Evolutionary conservation across 2,113 vertebrate species (phyloP).

Genomic region (Microtus richardsoni): DNA sequence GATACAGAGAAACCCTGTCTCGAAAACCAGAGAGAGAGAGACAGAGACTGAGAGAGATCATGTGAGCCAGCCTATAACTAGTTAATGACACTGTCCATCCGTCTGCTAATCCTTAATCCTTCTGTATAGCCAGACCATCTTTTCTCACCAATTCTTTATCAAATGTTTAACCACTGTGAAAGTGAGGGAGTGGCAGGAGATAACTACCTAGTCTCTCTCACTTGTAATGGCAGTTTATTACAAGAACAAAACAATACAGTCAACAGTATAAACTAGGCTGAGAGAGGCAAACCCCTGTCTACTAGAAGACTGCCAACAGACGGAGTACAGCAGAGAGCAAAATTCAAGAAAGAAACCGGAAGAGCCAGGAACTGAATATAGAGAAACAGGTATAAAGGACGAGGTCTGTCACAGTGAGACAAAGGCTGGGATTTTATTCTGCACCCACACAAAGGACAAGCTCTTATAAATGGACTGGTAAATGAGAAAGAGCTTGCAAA

Average conservation of each 20-base stretch:
- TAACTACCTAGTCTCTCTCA: neutral
- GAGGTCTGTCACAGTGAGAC: neutral
- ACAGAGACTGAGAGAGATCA: neutral
- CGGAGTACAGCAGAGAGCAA: neutral
- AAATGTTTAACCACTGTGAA: constrained; percentile 8
- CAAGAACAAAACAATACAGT: constrained; percentile 32
- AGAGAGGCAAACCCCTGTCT: neutral
- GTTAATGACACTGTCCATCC: neutral
- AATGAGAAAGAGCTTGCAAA: neutral
- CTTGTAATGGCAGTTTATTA: constrained; percentile 3
- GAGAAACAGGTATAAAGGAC: neutral
- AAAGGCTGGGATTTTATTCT: constrained; percentile 14
- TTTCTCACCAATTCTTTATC: neutral
- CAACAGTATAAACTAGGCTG: neutral
- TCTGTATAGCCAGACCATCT: constrained; percentile 36
- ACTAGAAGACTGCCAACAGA: neutral
- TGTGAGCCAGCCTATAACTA: neutral
- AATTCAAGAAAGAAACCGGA: neutral
- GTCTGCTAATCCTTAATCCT: neutral
- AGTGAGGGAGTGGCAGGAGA: neutral
- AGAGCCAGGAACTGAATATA: neutral
- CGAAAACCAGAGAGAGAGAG: too few relatives aligned
- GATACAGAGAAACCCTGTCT: too few relatives aligned
- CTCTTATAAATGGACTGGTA: constrained; percentile 1
- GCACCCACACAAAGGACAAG: neutral